Conservation (phyloP, 2,113 vertebrate species). For the Bufo bufo region DNA sequence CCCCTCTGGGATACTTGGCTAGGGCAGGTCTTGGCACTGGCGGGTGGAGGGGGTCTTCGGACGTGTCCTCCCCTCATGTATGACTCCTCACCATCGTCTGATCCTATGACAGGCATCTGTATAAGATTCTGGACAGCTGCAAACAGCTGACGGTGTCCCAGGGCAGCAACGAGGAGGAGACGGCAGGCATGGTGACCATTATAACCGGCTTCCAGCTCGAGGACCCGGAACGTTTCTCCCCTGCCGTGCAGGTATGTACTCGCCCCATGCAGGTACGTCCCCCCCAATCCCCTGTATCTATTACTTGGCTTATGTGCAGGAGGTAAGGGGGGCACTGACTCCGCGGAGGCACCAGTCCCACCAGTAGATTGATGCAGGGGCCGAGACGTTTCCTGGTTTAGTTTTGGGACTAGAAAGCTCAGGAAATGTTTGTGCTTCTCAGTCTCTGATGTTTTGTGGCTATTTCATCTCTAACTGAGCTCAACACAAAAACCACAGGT, state of each 20-base stretch:
- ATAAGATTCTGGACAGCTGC: slow-evolving; percentile 97
- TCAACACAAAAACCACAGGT: neutral
- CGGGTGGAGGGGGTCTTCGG: no score
- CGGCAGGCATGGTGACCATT: slow-evolving; percentile 94
- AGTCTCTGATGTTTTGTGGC: neutral
- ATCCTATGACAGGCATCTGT: slow-evolving; percentile 86
- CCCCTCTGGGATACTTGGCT: no score
- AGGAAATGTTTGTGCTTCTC: neutral
- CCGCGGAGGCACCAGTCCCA: no score
- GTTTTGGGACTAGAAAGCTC: neutral
- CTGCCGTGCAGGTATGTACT: slow-evolving; percentile 86
- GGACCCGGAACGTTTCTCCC: slow-evolving; percentile 74
- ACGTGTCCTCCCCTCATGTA: neutral
- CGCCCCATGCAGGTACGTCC: no score
- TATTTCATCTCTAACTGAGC: neutral
- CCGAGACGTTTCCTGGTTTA: neutral
- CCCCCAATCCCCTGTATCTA: no score
- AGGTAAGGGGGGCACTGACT: no score
- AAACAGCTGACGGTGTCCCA: slow-evolving; percentile 91
- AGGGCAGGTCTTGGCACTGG: no score
- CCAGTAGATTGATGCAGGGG: neutral
- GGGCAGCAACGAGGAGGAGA: slow-evolving; percentile 89
- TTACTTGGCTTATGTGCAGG: no score
- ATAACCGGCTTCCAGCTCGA: slow-evolving; percentile 84
- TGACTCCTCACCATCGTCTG: neutral